Evolutionary conservation across 2,797 vertebrate genomes (phyloP).

Genomic region (Craterocephalus amniculus): DNA sequence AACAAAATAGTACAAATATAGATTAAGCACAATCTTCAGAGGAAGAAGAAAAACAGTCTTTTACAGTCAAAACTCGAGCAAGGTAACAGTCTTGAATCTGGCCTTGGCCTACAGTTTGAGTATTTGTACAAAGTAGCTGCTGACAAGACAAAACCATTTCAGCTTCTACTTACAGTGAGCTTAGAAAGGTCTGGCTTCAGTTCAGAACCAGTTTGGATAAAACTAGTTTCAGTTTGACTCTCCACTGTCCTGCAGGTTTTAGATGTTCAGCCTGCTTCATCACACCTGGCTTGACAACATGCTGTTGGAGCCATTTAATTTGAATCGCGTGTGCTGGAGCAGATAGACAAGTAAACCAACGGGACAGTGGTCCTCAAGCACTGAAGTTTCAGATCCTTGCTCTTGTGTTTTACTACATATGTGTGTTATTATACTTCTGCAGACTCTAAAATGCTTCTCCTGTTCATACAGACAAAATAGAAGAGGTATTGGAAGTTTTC

Average conservation of each 20-base stretch:
- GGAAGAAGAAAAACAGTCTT: slow-evolving; percentile 72
- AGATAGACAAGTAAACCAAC: not conserved
- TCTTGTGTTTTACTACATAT: not conserved
- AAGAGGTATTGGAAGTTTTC: too few species aligned
- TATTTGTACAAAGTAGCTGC: slow-evolving; percentile 55
- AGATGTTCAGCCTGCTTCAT: not conserved
- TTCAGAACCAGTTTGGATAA: slow-evolving; percentile 35
- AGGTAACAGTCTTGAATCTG: slow-evolving; percentile 82
- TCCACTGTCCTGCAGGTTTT: not conserved
- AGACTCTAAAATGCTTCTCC: not conserved
- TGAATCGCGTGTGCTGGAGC: not conserved
- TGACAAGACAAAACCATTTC: slow-evolving; percentile 47
- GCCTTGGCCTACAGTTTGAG: slow-evolving; percentile 65
- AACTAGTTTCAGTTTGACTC: slow-evolving; percentile 31
- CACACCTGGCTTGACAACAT: not conserved
- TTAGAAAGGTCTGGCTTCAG: slow-evolving; percentile 49
- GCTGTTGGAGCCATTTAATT: not conserved
- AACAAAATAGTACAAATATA: slow-evolving; percentile 79
- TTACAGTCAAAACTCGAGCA: slow-evolving; percentile 71
- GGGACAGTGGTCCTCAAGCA: not conserved
- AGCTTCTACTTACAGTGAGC: slow-evolving; percentile 47
- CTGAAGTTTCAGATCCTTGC: not conserved
- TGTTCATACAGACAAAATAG: not conserved
- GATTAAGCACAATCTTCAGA: slow-evolving; percentile 71
- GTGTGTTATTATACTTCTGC: not conserved